Conservation (phyloP, 1,140 invertebrate genomes). For the Agrilus planipennis region DNA sequence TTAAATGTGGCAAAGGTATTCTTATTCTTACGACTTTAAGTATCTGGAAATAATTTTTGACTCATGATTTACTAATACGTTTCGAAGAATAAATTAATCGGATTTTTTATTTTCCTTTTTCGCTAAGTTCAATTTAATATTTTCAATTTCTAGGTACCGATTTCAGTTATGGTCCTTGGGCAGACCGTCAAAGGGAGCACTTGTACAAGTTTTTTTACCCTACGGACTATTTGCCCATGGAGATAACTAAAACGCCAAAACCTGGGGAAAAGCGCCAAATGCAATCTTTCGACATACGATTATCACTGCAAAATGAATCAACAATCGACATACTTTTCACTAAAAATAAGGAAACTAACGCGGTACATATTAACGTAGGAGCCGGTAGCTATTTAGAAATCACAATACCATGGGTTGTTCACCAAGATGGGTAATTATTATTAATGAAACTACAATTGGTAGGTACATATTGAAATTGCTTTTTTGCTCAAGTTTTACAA, state of each 20-base stretch:
- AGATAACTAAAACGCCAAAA: slow-evolving; percentile 62
- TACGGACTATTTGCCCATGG: slow-evolving; percentile 67
- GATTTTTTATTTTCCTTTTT: too few relatives aligned
- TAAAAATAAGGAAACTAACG: slow-evolving; percentile 94
- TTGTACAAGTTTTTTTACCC: slow-evolving; percentile 96
- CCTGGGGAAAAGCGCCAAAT: slow-evolving; percentile 79
- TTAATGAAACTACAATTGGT: too few relatives aligned
- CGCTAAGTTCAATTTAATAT: slow-evolving; percentile 2
- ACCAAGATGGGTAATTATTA: slow-evolving; percentile 65
- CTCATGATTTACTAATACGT: too few relatives aligned
- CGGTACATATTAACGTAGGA: slow-evolving; percentile 86
- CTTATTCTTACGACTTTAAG: not conserved
- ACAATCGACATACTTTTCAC: slow-evolving; percentile 93
- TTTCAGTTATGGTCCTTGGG: slow-evolving; percentile 97
- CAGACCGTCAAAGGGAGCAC: slow-evolving; percentile 89
- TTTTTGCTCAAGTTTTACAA: too few relatives aligned
- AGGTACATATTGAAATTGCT: too few relatives aligned
- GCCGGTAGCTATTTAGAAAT: slow-evolving; percentile 90
- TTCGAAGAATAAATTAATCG: too few relatives aligned
- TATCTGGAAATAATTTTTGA: too few relatives aligned
- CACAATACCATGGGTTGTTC: slow-evolving; percentile 87
- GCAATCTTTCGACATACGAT: slow-evolving; percentile 83
- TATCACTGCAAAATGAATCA: slow-evolving; percentile 82
- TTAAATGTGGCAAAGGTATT: slow-evolving; percentile 85
- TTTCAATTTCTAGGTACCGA: slow-evolving; percentile 54